Evolutionary conservation across 1,140 invertebrate species (phyloP), one percentile per base, ranked within the genome.

Genomic region (Varroa destructor): DNA sequence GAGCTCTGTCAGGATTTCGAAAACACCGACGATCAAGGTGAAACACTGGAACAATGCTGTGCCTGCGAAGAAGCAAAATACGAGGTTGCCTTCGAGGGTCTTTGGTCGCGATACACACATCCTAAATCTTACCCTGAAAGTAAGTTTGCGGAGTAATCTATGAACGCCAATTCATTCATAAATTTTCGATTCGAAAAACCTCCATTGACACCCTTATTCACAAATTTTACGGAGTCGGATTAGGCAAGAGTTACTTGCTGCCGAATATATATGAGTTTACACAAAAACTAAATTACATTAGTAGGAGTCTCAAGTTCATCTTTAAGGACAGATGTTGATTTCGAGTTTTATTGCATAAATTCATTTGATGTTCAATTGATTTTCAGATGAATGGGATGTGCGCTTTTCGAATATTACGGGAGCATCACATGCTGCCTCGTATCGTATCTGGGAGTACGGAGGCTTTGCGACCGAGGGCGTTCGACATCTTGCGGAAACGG

Each of bases 401-500:
- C 83, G 84, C 74, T 84, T 84, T 80, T 84, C 83, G 0, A 82
- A 84, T 75, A 78, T 84, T 57, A 78, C 84, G 37, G 83, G 83
- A 2, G 82, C 82, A 43, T 78, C 78, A 8, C 83, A 84, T 74
- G 78, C 77, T 6, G 76, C 75, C 12, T 79, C 80, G 72, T 84
- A 81, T 73, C 71, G 72, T n/a, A 77, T 84, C 43, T 84, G 82
- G 82, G 76, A 79, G 43, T 80, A 81, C 71, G 83, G 82, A 6
- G 77, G 77, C n/a, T 77, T 78, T 56, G 81, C 83, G 6, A 80
- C 79, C 5, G 76, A 78, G 43, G 83, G 82, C 6, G 77, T 84
- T n/a, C 82, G 81, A 71, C 80, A 84, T 74, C 79, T 84, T 36
- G 84, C 83, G 57, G 83, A 84, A 76, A 82, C 78, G 75, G 83